These are phyloP conservation scores for Venustoraphidia nigricollis DNA, from an alignment of 2,888 invertebrate species.

Conservation along the genomic window DNA sequence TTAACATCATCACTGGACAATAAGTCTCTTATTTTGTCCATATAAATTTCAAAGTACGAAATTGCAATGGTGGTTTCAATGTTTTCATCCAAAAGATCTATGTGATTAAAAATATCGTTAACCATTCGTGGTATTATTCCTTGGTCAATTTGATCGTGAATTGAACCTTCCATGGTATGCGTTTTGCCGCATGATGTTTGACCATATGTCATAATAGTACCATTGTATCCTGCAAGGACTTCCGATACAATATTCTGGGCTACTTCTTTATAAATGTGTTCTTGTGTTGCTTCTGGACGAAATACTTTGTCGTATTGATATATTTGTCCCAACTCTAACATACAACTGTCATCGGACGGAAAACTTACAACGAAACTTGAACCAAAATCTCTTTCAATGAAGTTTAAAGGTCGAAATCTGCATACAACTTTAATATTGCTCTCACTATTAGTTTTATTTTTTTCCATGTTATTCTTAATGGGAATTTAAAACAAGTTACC, in stretches of 20 bases:
- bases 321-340: slow-evolving; percentile 63
- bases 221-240: slow-evolving; percentile 96
- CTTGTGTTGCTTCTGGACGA: slow-evolving; percentile 97
- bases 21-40: slow-evolving; percentile 98
- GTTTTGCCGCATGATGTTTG: slow-evolving; percentile 99
- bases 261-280: slow-evolving; percentile 96
- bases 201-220: slow-evolving; percentile 99
- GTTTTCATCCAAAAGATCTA: slow-evolving; percentile 99
- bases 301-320: slow-evolving; percentile 99
- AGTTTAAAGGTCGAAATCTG: no score
- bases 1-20: slow-evolving; percentile 97
- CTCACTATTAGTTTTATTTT: no score
- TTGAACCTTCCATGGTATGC: slow-evolving; percentile 99
- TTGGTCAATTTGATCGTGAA: slow-evolving; percentile 78
- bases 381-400: no score
- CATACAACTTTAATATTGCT: no score
- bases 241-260: slow-evolving; percentile 98
- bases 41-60: slow-evolving; percentile 99
- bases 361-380: no score
- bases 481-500: no score
- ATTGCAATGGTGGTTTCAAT: slow-evolving; percentile 99
- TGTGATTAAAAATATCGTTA: slow-evolving; percentile 99
- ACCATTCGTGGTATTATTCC: slow-evolving; percentile 99
- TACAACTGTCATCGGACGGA: no score
- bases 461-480: no score